Conservation (phyloP, 1,140 invertebrate genomes). For the Drosophila arizonae region DNA sequence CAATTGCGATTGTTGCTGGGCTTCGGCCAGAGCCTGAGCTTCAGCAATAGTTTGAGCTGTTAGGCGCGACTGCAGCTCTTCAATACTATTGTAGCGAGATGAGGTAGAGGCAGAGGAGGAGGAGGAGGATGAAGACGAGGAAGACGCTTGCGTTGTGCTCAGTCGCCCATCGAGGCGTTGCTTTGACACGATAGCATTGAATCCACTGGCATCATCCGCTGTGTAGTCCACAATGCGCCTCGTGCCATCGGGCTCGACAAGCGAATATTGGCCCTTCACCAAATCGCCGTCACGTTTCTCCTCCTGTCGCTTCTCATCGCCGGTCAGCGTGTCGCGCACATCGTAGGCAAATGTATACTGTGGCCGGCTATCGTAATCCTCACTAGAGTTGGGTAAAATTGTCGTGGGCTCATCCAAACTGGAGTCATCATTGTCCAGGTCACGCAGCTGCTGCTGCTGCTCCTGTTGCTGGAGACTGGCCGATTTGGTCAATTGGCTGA, state of each 20-base stretch:
- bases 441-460: constrained; percentile 52
- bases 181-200: constrained; percentile 85
- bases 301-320: constrained; percentile 84
- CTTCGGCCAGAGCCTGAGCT: constrained; percentile 65
- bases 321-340: constrained; percentile 84
- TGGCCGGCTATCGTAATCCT: constrained; percentile 84
- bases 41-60: constrained; percentile 74
- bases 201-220: constrained; percentile 84
- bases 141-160: constrained; percentile 12
- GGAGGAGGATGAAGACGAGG: constrained; percentile 21
- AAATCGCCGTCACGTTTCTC: constrained; percentile 84
- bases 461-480: constrained; percentile 54
- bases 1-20: constrained; percentile 59
- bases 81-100: constrained; percentile 72
- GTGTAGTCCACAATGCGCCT: constrained; percentile 84
- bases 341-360: constrained; percentile 84
- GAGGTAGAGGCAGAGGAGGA: constrained; percentile 25
- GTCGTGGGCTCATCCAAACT: constrained; percentile 61
- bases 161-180: constrained; percentile 81
- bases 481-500: constrained; percentile 62
- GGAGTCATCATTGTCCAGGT: constrained; percentile 46
- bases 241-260: constrained; percentile 85
- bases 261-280: constrained; percentile 85
- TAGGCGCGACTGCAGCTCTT: constrained; percentile 69
- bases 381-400: constrained; percentile 60